phyloP scores from a whole-genome alignment of 2,113 vertebrate genomes.

The Anguilla rostrata region DNA sequence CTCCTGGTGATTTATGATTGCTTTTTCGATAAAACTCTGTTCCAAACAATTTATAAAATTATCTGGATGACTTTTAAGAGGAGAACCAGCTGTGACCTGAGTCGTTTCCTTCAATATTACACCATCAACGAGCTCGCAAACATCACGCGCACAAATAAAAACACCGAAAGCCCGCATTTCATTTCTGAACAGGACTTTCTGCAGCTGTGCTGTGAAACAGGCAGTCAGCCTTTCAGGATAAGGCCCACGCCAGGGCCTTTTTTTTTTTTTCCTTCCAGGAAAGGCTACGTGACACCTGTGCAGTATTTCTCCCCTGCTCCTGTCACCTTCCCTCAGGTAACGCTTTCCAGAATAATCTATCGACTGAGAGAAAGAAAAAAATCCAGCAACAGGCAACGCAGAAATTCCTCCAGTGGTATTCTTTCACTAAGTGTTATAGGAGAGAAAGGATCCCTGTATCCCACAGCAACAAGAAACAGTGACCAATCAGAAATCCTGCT shows the following conservation, averaged over 20 bases:
- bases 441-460: background rate
- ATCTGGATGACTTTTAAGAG: background rate
- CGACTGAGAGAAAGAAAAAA: background rate
- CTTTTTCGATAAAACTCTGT: background rate
- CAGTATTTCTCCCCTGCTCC: background rate
- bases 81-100: background rate
- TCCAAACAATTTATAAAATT: background rate
- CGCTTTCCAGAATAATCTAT: background rate
- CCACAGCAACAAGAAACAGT: too few species aligned
- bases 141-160: background rate
- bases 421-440: background rate
- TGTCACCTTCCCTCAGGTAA: background rate
- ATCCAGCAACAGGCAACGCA: background rate
- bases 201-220: constrained; percentile 23
- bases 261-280: background rate
- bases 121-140: background rate
- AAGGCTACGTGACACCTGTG: background rate
- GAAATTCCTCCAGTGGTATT: background rate
- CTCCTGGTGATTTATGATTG: background rate
- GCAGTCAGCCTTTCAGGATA: constrained; percentile 51
- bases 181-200: background rate
- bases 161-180: background rate
- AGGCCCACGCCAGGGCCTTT: constrained; percentile 50
- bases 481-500: background rate
- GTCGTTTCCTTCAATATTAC: background rate